phyloP scores from a whole-genome alignment of 2,888 invertebrate species.

The Danaus chrysippus region DNA sequence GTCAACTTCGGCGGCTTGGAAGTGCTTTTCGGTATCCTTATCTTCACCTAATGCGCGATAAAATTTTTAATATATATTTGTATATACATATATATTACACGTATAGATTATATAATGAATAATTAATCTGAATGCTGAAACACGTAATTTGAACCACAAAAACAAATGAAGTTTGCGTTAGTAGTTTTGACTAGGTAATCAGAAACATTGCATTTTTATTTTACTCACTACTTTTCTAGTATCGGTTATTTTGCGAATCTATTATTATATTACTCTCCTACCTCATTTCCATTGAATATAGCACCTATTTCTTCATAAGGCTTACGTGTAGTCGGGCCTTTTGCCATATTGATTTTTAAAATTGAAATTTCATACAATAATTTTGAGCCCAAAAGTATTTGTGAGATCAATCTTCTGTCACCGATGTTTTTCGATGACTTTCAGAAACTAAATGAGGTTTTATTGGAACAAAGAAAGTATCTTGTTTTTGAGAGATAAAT shows the following conservation, averaged over 20 bases:
- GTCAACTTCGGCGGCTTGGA: constrained; percentile 63
- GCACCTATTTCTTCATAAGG: constrained; percentile 83
- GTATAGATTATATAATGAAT: background rate
- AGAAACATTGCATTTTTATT: background rate
- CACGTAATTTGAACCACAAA: too few relatives aligned
- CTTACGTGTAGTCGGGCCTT: constrained; percentile 37
- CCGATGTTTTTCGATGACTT: constrained; percentile 12
- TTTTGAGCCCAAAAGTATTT: constrained; percentile 20
- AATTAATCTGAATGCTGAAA: background rate
- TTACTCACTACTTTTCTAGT: too few relatives aligned
- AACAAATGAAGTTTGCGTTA: too few relatives aligned
- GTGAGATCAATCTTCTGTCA: constrained; percentile 5
- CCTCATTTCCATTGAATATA: constrained; percentile 81
- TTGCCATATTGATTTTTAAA: constrained; percentile 27
- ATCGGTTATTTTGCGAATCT: too few relatives aligned
- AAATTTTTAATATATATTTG: background rate
- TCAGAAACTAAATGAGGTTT: background rate
- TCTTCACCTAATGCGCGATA: constrained; percentile 65
- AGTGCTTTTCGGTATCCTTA: constrained; percentile 80
- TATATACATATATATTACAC: too few relatives aligned
- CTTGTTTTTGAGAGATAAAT: background rate
- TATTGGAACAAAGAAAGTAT: background rate
- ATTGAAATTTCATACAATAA: constrained; percentile 16
- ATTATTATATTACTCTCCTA: constrained; percentile 27
- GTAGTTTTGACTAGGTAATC: too few relatives aligned